Conservation (phyloP, 2,888 invertebrate genomes). For the Platycheirus albimanus region DNA sequence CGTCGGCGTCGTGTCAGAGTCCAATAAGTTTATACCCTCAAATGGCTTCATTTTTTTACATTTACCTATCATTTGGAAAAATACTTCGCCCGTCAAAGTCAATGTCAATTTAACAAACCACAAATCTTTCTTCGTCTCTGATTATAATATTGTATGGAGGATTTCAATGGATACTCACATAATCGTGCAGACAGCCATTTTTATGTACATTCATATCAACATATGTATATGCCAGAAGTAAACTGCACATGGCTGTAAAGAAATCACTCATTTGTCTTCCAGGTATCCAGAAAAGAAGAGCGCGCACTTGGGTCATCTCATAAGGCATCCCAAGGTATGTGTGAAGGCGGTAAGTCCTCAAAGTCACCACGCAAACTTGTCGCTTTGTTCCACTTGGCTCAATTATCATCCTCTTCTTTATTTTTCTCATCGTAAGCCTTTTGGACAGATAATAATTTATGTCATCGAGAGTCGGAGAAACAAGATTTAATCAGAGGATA, state of each 20-base stretch:
- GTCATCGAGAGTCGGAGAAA: constrained; percentile 57
- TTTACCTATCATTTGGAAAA: too few species aligned
- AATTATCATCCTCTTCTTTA: background rate
- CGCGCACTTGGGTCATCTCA: constrained; percentile 19
- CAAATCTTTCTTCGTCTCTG: too few species aligned
- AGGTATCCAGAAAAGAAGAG: background rate
- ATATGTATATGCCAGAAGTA: constrained; percentile 45
- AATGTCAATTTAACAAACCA: too few species aligned
- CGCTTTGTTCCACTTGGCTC: background rate
- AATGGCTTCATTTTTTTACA: too few species aligned
- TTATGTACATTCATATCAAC: too few species aligned
- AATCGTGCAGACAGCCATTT: constrained; percentile 62
- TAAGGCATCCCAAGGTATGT: constrained; percentile 23
- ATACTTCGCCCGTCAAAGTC: too few species aligned
- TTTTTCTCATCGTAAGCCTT: constrained; percentile 19
- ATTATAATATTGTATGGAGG: too few species aligned
- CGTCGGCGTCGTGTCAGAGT: too few species aligned
- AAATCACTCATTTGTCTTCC: constrained; percentile 55
- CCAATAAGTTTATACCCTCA: too few species aligned
- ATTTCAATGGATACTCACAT: too few species aligned
- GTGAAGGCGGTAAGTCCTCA: constrained; percentile 53
- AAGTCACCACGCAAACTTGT: constrained; percentile 67
- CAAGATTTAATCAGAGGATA: constrained; percentile 62
- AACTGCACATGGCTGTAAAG: constrained; percentile 26
- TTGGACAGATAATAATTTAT: constrained; percentile 55